phyloP scores from a whole-genome alignment of 2,113 vertebrate species.

The Dryoscopus gambensis region DNA sequence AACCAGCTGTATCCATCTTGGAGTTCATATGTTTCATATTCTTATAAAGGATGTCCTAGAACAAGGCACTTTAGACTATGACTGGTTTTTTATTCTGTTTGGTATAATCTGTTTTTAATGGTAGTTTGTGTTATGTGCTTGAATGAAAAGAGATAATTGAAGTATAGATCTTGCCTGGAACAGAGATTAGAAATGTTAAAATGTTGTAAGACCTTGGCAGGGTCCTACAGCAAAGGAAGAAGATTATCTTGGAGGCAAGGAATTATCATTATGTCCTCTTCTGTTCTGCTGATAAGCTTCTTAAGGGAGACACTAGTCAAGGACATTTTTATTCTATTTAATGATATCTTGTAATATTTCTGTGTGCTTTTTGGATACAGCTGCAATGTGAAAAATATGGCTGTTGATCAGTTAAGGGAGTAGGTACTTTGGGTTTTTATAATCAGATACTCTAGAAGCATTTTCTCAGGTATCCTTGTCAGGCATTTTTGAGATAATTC shows the following conservation, averaged over 20 bases:
- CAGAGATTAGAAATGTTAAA: not conserved
- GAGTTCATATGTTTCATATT: not conserved
- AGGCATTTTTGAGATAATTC: conserved; percentile 21
- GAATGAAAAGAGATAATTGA: not conserved
- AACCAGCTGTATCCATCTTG: not conserved
- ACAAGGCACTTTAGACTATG: not conserved
- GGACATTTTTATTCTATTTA: not conserved
- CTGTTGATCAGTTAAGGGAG: not conserved
- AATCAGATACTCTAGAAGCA: not conserved
- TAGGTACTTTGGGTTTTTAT: not conserved
- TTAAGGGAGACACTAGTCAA: not conserved
- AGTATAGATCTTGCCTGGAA: not conserved
- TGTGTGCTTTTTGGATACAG: not conserved
- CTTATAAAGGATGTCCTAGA: not conserved
- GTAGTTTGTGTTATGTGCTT: not conserved
- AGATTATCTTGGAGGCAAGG: not conserved
- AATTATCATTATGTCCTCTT: not conserved
- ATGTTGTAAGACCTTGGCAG: not conserved
- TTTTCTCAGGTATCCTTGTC: conserved; percentile 32
- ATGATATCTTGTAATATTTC: not conserved
- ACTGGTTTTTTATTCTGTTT: not conserved
- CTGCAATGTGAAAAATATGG: not conserved
- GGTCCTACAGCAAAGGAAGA: not conserved
- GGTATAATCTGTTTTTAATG: not conserved
- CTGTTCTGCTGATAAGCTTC: not conserved